Evolutionary conservation across 2,113 vertebrate species (phyloP).

Genomic region (Suricata suricatta): DNA sequence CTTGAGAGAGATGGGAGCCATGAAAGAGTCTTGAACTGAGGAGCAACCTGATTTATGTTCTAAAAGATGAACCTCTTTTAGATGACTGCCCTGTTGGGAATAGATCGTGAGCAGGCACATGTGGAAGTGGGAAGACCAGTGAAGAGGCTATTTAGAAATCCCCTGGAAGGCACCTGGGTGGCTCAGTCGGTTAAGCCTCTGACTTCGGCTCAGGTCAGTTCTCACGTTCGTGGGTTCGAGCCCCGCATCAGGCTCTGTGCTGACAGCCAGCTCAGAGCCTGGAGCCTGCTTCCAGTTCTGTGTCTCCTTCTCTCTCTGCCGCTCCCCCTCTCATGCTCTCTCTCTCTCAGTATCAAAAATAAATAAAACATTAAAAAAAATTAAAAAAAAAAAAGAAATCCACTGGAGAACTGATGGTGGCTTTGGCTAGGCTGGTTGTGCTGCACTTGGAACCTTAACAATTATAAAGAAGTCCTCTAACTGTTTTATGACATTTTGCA

Average conservation of each 20-base stretch:
- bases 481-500: neutral
- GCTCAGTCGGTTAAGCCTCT: too few relatives aligned
- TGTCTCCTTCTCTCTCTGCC: too few relatives aligned
- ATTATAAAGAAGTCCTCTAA: neutral
- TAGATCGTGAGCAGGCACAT: neutral
- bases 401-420: neutral
- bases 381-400: too few relatives aligned
- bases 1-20: neutral
- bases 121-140: neutral
- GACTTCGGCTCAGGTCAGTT: too few relatives aligned
- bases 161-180: too few relatives aligned
- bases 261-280: too few relatives aligned
- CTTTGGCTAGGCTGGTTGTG: neutral
- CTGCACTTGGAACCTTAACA: neutral
- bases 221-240: too few relatives aligned
- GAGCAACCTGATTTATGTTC: neutral
- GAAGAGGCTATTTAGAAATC: neutral
- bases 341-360: too few relatives aligned
- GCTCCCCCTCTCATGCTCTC: too few relatives aligned
- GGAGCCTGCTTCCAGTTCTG: too few relatives aligned
- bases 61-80: neutral
- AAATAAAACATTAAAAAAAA: too few relatives aligned
- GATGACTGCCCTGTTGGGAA: neutral
- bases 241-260: too few relatives aligned
- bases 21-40: neutral